Base-by-base conservation (phyloP, 2,888 invertebrate genomes). In the Morpho achilles region DNA sequence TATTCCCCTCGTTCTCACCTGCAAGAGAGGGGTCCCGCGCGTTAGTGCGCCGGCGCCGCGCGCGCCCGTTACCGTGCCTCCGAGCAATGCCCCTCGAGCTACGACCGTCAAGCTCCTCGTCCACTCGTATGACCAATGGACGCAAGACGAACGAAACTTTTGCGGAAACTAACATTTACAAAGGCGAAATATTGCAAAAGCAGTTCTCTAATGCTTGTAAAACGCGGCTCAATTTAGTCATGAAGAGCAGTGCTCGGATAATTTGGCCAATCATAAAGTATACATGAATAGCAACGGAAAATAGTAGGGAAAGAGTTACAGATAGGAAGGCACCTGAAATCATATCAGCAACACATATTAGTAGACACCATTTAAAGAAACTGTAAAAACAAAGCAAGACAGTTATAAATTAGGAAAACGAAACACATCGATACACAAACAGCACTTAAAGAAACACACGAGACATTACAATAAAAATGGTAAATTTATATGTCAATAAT, bases 1-100 rank as follows among this genome's bases (percentile, higher is more conserved):
- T 95, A 92, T 94, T 93, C 82, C 93, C 92, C 91, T 93, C 93
- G 88, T 93, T 92, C 87, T 93, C 93, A 92, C 93, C 96, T 96
- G 95, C 76, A 90, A 90, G 86, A 87, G 84, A 88, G 81, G 83
- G 87, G 84, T 85, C 88, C 84, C 86, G 84, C 84, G 84, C 80
- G 87, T 89, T 87, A 87, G 79, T 76, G 84, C 86, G 85, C 87
- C 85, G 87, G 84, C 86, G 86, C 81, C 86, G 84, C 77, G 82
- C 85, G 82, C 83, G 75, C 74, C 67, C 42, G 48, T 59, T 58
- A 67, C 69, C 73, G 66, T 72, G 77, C 74, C 75, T 76, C 84
- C 87, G 86, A 85, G 82, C 87, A 88, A 70, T 85, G 84, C 87
- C 74, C 68, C 64, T 60, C 60, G 58, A 56, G 43, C 54, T 6